phyloP scores from a whole-genome alignment of 2,888 invertebrate genomes.

The Drosophila robusta region DNA sequence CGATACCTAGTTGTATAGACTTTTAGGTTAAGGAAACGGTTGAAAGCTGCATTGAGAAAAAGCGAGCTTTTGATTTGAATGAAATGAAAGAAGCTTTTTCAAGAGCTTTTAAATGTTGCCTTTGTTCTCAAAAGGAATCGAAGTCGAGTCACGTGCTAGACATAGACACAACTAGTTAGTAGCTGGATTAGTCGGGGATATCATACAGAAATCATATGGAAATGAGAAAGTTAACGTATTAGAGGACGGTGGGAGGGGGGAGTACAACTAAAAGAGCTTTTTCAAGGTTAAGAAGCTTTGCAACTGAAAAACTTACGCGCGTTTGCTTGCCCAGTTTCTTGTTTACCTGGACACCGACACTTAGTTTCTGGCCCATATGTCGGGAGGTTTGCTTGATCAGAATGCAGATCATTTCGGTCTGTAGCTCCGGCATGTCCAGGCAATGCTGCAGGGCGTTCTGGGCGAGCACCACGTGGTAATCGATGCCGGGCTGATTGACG shows the following conservation, averaged over 20 bases:
- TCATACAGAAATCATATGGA: slow-evolving; percentile 23
- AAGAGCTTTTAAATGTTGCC: slow-evolving; percentile 6
- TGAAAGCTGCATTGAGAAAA: slow-evolving; percentile 27
- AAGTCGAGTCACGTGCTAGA: slow-evolving; percentile 16
- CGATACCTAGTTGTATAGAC: slow-evolving; percentile 45
- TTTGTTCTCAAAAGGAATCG: slow-evolving; percentile 6
- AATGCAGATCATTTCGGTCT: slow-evolving; percentile 96
- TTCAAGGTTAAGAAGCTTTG: slow-evolving; percentile 52
- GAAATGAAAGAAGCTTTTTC: slow-evolving; percentile 5
- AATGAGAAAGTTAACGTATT: slow-evolving; percentile 37
- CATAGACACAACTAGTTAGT: slow-evolving; percentile 29
- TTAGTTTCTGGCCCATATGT: slow-evolving; percentile 92
- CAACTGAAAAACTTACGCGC: slow-evolving; percentile 88
- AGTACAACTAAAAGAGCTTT: slow-evolving; percentile 36
- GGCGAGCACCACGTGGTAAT: slow-evolving; percentile 98
- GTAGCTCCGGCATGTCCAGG: slow-evolving; percentile 94
- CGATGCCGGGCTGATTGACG: slow-evolving; percentile 97
- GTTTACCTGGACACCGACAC: slow-evolving; percentile 95
- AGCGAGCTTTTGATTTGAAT: slow-evolving; percentile 15
- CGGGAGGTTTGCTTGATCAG: slow-evolving; percentile 96
- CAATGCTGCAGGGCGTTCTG: slow-evolving; percentile 98
- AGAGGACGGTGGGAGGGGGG: slow-evolving; percentile 13
- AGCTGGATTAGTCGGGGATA: slow-evolving; percentile 32
- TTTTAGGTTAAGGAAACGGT: slow-evolving; percentile 16
- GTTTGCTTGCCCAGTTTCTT: slow-evolving; percentile 88